Conservation (phyloP, 2,113 vertebrate genomes). For the Dicerorhinus sumatrensis region DNA sequence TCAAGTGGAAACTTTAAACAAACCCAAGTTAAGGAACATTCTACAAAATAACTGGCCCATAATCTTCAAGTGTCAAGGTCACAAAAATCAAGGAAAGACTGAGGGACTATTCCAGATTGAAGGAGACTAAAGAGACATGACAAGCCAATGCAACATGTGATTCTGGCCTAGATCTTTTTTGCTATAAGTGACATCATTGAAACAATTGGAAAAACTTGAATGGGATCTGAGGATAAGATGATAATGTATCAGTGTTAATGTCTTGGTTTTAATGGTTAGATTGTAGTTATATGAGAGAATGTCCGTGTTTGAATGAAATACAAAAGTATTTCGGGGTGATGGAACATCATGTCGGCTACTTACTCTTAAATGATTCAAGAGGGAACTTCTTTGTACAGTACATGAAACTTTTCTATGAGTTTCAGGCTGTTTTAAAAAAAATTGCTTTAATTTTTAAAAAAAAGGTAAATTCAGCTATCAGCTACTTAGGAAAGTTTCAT, state of each 20-base stretch:
- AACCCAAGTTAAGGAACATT: background rate
- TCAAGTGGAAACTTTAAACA: background rate
- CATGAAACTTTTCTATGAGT: conserved; percentile 5
- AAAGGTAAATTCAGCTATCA: background rate
- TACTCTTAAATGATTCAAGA: conserved; percentile 17
- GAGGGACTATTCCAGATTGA: background rate
- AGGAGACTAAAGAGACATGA: background rate
- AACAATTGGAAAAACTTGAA: background rate
- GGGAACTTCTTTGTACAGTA: background rate
- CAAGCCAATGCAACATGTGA: background rate
- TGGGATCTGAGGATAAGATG: background rate
- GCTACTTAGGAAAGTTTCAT: background rate
- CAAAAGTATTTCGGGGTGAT: background rate
- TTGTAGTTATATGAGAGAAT: background rate
- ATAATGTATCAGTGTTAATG: background rate
- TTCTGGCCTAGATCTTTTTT: conserved; percentile 30
- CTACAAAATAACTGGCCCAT: background rate
- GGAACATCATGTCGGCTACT: background rate
- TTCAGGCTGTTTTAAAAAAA: conserved; percentile 5
- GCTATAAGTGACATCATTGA: background rate
- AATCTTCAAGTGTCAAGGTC: background rate
- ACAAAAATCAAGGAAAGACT: background rate
- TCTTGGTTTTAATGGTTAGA: background rate
- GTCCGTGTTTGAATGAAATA: background rate
- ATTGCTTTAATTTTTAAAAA: background rate